These are phyloP conservation scores for Syrista parreyssii DNA, from an alignment of 2,888 invertebrate genomes.

Conservation along the genomic window DNA sequence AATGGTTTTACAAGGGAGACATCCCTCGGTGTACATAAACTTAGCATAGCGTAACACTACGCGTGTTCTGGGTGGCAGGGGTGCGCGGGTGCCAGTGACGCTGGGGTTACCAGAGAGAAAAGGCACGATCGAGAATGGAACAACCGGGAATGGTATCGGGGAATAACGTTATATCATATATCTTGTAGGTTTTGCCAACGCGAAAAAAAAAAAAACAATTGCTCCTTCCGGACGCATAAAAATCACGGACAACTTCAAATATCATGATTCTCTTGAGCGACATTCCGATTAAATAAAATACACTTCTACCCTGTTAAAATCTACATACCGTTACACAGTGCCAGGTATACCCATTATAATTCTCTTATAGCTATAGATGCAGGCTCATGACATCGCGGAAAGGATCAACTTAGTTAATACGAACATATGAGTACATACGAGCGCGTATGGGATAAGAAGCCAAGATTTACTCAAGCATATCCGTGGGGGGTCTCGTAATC, in stretches of 20 bases:
- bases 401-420: background rate
- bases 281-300: background rate
- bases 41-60: constrained; percentile 49
- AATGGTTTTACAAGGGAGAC: constrained; percentile 65
- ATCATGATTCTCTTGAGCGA: background rate
- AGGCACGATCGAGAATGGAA: constrained; percentile 13
- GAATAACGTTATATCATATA: constrained; percentile 1
- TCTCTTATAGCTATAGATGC: background rate
- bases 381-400: background rate
- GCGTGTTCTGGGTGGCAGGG: background rate
- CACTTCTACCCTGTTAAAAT: too few species aligned
- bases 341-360: background rate
- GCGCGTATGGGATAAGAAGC: background rate
- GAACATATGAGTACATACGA: background rate
- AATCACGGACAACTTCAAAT: constrained; percentile 34
- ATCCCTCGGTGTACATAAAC: constrained; percentile 63
- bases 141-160: background rate
- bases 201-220: constrained; percentile 38
- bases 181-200: background rate
- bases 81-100: constrained; percentile 2
- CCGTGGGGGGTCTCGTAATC: constrained; percentile 22
- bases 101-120: constrained; percentile 11
- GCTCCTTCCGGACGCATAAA: constrained; percentile 56
- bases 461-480: constrained; percentile 13
- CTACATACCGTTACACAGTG: background rate